A percentile compares a stretch with the other conserved stretches of the same genome.
These are phyloP conservation scores for Harmothoe impar DNA, from an alignment of 2,888 invertebrate species.

Conservation along the genomic window DNA sequence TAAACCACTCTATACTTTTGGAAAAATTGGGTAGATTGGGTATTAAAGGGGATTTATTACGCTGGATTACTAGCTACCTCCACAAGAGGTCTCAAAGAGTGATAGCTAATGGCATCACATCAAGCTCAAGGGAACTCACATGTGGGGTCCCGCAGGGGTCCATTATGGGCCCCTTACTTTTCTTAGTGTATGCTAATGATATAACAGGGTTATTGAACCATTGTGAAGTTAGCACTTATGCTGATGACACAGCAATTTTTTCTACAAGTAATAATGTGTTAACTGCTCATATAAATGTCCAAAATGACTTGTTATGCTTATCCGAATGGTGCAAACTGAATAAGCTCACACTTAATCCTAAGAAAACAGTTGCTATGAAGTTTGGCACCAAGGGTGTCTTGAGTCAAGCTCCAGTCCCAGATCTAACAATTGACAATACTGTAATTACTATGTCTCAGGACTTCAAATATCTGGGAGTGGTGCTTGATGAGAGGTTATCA, in stretches of 20 bases:
- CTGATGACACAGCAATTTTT: not conserved
- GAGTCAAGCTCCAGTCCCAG: too few relatives aligned
- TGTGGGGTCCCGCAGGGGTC: conserved; percentile 22
- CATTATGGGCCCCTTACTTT: not conserved
- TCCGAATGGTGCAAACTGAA: not conserved
- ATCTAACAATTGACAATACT: too few relatives aligned
- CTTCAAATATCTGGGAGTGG: too few relatives aligned
- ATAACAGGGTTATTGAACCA: not conserved
- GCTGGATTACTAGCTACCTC: not conserved
- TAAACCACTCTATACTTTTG: too few relatives aligned
- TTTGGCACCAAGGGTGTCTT: not conserved
- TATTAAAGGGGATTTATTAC: not conserved
- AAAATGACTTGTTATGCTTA: not conserved
- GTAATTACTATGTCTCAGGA: too few relatives aligned
- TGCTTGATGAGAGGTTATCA: too few relatives aligned
- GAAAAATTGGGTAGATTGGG: not conserved
- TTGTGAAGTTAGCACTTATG: not conserved
- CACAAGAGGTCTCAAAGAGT: not conserved
- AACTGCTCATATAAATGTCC: not conserved
- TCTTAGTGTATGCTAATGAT: not conserved
- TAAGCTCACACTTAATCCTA: not conserved
- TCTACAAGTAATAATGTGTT: not conserved
- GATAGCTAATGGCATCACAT: not conserved
- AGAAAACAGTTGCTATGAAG: not conserved
- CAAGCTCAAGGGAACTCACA: not conserved